Conservation (phyloP, 1,140 invertebrate species). For the Hycleus phaleratus region DNA sequence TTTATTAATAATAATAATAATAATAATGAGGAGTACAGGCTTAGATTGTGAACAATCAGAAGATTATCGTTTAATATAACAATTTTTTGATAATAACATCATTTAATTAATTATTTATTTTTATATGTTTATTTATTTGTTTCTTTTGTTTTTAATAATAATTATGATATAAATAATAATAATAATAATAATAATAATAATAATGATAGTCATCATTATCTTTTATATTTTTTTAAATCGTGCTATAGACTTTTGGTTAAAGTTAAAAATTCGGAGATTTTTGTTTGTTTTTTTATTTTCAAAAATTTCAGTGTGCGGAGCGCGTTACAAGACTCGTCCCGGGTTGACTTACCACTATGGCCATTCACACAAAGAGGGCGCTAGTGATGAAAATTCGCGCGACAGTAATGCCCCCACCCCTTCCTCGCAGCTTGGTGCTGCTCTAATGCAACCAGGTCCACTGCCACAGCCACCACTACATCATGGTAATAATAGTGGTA, state of each 20-base stretch:
- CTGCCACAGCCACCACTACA: slow-evolving; percentile 14
- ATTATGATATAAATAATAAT: no score
- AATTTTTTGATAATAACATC: slow-evolving; percentile 3
- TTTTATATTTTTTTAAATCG: no score
- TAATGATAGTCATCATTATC: no score
- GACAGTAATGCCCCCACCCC: slow-evolving; percentile 41
- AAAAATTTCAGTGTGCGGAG: slow-evolving; percentile 79
- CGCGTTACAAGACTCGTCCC: slow-evolving; percentile 93
- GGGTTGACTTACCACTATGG: slow-evolving; percentile 95
- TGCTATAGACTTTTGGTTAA: background rate
- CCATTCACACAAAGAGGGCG: slow-evolving; percentile 83
- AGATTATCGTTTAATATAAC: slow-evolving; percentile 20
- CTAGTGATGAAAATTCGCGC: slow-evolving; percentile 42
- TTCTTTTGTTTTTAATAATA: no score
- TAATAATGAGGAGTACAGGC: no score
- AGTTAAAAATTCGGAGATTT: slow-evolving; percentile 10
- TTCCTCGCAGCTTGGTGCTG: slow-evolving; percentile 32
- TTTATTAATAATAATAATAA: no score
- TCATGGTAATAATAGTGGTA: slow-evolving; percentile 2
- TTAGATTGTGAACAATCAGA: slow-evolving; percentile 1
- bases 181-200: no score
- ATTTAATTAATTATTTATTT: background rate
- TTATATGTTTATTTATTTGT: no score
- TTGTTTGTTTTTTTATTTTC: slow-evolving; percentile 25
- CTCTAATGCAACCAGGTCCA: slow-evolving; percentile 20